Base-by-base conservation (phyloP, 2,113 vertebrate species). In the Neolamprologus sp. region DNA sequence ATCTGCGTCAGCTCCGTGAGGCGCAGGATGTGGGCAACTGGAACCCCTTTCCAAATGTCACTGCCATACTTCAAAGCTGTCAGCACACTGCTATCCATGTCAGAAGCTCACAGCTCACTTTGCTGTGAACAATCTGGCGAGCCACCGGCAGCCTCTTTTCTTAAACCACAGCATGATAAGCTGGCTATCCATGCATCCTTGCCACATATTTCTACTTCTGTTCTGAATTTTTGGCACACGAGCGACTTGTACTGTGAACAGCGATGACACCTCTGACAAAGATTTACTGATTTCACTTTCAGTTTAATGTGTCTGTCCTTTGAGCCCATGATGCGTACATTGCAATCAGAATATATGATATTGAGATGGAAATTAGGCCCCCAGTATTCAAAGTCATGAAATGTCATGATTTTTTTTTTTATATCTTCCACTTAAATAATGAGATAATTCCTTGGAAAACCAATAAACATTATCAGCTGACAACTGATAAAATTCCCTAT, bases 41-140 rank as follows among this genome's bases (percentile, higher is more conserved):
- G 90, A 96, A 85, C 95, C 94, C 30, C 57, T 80, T 91, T 90
- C 94, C 82, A 96, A 96, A 95, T 96, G 95, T 96, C 92, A 90
- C 88, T 81, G 92, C 89, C 78, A 92, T 95, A 90, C 90, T 90
- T 96, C 82, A 94, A 87, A 91, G 88, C 92, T 95, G 93, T 96
- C 94, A 96, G 86, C 94, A 92, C 91, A 81, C 73, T 53, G 79
- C 82, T 91, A 92, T 88, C 88, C 49, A 80, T 82, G 86, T 88
- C 87, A 88, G 84, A 89, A 58, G 68, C 75, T 85, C 85, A 86
- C 63, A 84, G 68, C 85, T 88, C 87, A 42, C 80, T 87, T 33
- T 47, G 16, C 47, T 40, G 57, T 79, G 55, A 90, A 92, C 82
- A 55, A 78, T 63, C 82, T 82, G 91, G 85, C 87, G 79, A 53